These are phyloP conservation scores for Drosophila robusta DNA, from an alignment of 2,888 invertebrate genomes.

Conservation along the genomic window DNA sequence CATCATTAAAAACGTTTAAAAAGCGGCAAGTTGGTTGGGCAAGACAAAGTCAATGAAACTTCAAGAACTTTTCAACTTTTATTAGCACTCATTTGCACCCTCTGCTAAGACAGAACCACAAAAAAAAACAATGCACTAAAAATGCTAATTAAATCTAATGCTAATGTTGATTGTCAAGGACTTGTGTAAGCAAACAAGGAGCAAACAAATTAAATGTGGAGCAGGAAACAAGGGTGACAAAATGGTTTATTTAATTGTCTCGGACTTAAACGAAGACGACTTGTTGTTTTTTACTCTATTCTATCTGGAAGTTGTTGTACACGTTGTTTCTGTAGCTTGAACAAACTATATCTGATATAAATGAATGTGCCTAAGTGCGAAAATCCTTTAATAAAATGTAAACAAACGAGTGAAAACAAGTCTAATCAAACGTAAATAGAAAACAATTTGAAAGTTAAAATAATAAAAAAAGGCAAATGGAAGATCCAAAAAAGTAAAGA, in stretches of 20 bases:
- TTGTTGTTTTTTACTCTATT: background rate
- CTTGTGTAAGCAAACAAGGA: slow-evolving; percentile 11
- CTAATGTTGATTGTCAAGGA: slow-evolving; percentile 47
- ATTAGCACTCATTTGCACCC: slow-evolving; percentile 38
- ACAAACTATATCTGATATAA: slow-evolving; percentile 15
- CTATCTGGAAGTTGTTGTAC: background rate
- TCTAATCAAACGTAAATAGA: slow-evolving; percentile 7
- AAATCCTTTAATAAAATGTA: background rate
- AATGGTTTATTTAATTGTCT: slow-evolving; percentile 29
- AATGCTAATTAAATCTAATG: slow-evolving; percentile 71
- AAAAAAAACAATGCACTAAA: slow-evolving; percentile 39
- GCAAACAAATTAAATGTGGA: slow-evolving; percentile 1
- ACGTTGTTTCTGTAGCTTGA: background rate
- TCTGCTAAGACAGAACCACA: slow-evolving; percentile 22
- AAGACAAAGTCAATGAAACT: slow-evolving; percentile 48
- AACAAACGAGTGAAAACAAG: background rate
- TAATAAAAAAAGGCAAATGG: background rate
- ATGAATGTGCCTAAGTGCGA: background rate
- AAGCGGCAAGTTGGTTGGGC: slow-evolving; percentile 27
- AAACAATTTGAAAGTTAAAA: background rate
- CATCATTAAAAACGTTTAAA: slow-evolving; percentile 51
- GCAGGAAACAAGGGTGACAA: slow-evolving; percentile 13
- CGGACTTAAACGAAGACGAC: background rate
- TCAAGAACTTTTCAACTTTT: slow-evolving; percentile 39
- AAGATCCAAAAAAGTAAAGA: slow-evolving; percentile 9